Evolutionary conservation across 2,797 vertebrate species (phyloP), one percentile per base, ranked within the genome.

Genomic region (Mormyrus proboscirostris): DNA sequence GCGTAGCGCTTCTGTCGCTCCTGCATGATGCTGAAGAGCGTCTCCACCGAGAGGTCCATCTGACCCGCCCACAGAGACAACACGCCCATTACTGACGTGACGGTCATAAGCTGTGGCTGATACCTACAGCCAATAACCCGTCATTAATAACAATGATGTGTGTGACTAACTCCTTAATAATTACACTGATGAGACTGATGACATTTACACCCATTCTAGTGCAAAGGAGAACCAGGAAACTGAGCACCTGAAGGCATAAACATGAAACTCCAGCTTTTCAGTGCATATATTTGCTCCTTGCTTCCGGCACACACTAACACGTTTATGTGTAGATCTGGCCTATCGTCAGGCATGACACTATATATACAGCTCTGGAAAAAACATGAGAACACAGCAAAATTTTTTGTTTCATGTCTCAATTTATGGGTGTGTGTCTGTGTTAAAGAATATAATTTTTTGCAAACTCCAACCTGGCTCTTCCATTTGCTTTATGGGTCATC

Each of bases 1-100:
- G 99, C 98, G 0, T 98, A 99, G 88, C 98, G 97, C 91, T 99
- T 99, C 96, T 99, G 98, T 14, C 98, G 97, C 92, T 99, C 98
- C 93, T 99, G 98, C 99, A 99, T 99, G 91, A 98, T 96, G 95
- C 97, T 97, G 92, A 99, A 99, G 88, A 99, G 94, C 1, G 97
- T 96, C 92, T 99, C 98, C 92, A 99, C 98, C 0, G 98, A 99
- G 88, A 97, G 89, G 91, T 99, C 99, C 98, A 99, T 99, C 98
- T 99, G 89, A 51, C 1, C n/a, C 88, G 0, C 57, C 41, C 44
- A 55, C 3, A 65, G 14, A 86, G 55, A 85, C 29, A 9, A 59
- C 41, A 14, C 51, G 16, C 44, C 49, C 89, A 89, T 83, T 84
- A 88, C 73, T 79, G 73, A 79, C 2, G 38, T 87, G 62, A 50